phyloP scores from a whole-genome alignment of 2,113 vertebrate species.

The Chauna torquata region DNA sequence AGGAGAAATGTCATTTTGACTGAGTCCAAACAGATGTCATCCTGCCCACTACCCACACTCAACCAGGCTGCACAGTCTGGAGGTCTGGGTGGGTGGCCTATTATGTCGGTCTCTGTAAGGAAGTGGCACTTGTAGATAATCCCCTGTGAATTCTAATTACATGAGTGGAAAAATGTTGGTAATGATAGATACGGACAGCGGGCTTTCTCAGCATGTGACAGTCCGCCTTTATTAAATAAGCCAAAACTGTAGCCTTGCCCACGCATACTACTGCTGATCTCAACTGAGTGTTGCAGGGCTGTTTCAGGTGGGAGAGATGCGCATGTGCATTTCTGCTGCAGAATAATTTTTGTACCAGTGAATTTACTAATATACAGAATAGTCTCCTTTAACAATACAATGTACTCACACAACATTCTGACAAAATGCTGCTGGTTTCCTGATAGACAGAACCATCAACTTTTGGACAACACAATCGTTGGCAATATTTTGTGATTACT shows the following conservation, averaged over 20 bases:
- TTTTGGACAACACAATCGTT: background rate
- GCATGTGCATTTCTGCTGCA: background rate
- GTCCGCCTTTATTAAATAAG: background rate
- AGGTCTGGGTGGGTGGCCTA: fast-evolving
- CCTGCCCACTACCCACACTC: background rate
- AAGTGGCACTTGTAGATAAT: background rate
- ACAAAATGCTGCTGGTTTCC: background rate
- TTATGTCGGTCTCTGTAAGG: background rate
- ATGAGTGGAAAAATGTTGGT: background rate
- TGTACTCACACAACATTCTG: background rate
- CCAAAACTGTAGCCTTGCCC: background rate
- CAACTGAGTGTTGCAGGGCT: fast-evolving
- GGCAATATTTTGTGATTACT: background rate
- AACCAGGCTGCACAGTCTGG: background rate
- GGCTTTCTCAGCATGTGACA: background rate
- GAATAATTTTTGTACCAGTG: background rate
- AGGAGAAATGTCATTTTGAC: background rate
- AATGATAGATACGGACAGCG: background rate
- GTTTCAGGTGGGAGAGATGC: background rate
- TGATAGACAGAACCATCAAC: background rate
- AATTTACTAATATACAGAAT: background rate
- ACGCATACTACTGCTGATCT: background rate
- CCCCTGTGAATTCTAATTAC: background rate
- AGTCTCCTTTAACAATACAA: background rate
- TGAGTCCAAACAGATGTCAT: background rate